phyloP scores from a whole-genome alignment of 53 echinoderm and acorn worm species.

The Pentamera pediparva region DNA sequence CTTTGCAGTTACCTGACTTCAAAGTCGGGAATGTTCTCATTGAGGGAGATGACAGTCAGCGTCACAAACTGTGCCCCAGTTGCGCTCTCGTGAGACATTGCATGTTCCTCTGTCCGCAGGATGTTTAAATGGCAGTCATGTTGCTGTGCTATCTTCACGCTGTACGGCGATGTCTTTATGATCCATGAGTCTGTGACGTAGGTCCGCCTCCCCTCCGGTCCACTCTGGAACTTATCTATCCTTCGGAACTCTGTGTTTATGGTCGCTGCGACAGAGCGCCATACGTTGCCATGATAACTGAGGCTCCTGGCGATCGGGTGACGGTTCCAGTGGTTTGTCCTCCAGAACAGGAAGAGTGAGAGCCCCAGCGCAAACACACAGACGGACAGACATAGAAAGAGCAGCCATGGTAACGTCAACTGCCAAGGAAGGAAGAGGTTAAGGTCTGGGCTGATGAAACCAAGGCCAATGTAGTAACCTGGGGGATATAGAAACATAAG shows the following conservation, averaged over 20 bases:
- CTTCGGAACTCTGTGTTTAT: constrained; percentile 82
- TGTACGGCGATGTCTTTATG: constrained; percentile 69
- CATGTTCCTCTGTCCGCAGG: constrained; percentile 64
- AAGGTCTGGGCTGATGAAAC: constrained; percentile 50
- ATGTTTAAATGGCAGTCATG: constrained; percentile 84
- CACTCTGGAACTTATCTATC: constrained; percentile 82
- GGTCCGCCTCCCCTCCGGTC: constrained; percentile 67
- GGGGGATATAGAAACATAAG: not conserved
- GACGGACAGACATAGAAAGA: constrained; percentile 42
- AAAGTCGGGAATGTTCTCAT: constrained; percentile 65
- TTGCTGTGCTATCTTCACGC: constrained; percentile 66
- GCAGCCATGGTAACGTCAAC: constrained; percentile 30
- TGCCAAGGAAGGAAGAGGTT: constrained; percentile 46
- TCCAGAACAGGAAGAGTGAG: constrained; percentile 48
- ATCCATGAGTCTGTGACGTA: constrained; percentile 97
- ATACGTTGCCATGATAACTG: constrained; percentile 59
- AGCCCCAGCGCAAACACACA: constrained; percentile 9
- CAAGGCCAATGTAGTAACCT: constrained; percentile 82
- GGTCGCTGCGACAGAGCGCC: constrained; percentile 66
- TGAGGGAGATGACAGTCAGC: constrained; percentile 69
- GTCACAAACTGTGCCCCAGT: constrained; percentile 73
- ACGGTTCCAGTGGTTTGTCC: constrained; percentile 50
- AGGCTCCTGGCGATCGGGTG: constrained; percentile 72
- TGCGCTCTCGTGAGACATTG: constrained; percentile 68
- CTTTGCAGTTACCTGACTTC: constrained; percentile 65